Conservation (phyloP, 2,113 vertebrate genomes). For the Ariopsis seemanni region DNA sequence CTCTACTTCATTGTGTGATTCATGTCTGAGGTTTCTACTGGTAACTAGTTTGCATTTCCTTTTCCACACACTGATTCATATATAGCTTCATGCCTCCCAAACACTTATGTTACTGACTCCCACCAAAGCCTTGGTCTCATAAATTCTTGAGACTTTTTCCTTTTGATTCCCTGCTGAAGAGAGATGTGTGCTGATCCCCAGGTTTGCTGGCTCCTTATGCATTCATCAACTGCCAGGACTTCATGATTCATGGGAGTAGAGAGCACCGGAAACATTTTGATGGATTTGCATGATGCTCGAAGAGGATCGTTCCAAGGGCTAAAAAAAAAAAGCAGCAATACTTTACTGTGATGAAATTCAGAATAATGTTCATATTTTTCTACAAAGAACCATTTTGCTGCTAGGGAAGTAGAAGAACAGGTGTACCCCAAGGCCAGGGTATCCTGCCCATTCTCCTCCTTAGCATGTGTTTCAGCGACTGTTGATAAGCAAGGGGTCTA, state of each 20-base stretch:
- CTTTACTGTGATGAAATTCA: background rate
- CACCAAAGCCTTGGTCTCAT: background rate
- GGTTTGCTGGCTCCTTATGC: background rate
- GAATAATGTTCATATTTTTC: background rate
- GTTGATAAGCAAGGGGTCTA: background rate
- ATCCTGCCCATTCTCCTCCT: background rate
- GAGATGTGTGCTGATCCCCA: background rate
- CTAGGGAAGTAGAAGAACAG: background rate
- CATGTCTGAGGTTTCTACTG: slow-evolving; percentile 39
- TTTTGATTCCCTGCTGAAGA: background rate
- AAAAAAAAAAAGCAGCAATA: background rate
- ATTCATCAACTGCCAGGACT: background rate
- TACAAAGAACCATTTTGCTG: background rate
- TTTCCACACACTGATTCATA: slow-evolving; percentile 3
- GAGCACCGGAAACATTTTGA: background rate
- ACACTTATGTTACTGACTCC: background rate
- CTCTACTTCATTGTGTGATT: slow-evolving; percentile 27
- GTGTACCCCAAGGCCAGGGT: background rate
- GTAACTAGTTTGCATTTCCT: slow-evolving; percentile 24
- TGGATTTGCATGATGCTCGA: background rate
- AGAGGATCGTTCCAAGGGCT: background rate
- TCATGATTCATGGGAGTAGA: background rate
- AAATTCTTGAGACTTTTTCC: background rate
- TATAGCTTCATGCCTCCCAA: slow-evolving; percentile 1
- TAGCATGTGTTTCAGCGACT: background rate